These are phyloP conservation scores for Nematolebias whitei DNA, from an alignment of 2,113 vertebrate species.

Conservation along the genomic window DNA sequence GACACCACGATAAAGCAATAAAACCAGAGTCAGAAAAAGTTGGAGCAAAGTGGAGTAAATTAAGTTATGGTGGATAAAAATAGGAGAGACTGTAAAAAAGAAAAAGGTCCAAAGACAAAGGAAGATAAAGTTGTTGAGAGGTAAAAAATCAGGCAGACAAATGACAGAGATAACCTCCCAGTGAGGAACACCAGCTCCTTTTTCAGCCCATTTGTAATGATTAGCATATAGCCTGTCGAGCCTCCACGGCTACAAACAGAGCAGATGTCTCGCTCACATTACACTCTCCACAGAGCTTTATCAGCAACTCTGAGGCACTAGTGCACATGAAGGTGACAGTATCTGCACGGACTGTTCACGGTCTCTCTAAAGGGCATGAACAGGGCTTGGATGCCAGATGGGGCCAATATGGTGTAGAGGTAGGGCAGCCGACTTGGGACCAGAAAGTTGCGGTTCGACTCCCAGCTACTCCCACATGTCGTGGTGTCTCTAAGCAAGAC, in stretches of 20 bases:
- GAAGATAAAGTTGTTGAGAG: conserved; percentile 18
- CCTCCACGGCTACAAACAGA: conserved; percentile 29
- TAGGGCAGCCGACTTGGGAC: too few species aligned
- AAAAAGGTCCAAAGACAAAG: conserved; percentile 16
- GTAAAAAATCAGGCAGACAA: neutral
- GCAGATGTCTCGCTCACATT: conserved; percentile 36
- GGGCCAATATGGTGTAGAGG: neutral
- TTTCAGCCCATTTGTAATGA: conserved; percentile 57
- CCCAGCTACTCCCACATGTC: too few species aligned
- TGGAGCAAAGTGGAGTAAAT: neutral
- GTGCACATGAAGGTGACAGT: neutral
- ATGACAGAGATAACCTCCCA: conserved; percentile 50
- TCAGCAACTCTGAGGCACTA: conserved; percentile 50
- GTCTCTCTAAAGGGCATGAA: conserved; percentile 21
- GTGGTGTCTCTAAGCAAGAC: too few species aligned
- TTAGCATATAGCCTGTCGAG: conserved; percentile 55
- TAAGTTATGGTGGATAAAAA: conserved; percentile 8
- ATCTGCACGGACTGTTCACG: conserved; percentile 28
- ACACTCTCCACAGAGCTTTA: conserved; percentile 38
- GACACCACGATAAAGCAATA: conserved; percentile 18
- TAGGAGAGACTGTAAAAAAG: conserved; percentile 15
- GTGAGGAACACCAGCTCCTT: conserved; percentile 31
- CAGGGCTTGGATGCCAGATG: neutral
- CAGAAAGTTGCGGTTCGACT: too few species aligned
- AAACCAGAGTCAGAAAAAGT: conserved; percentile 6